Conservation (phyloP, 2,797 vertebrate genomes). For the Cryptoprocta ferox region DNA sequence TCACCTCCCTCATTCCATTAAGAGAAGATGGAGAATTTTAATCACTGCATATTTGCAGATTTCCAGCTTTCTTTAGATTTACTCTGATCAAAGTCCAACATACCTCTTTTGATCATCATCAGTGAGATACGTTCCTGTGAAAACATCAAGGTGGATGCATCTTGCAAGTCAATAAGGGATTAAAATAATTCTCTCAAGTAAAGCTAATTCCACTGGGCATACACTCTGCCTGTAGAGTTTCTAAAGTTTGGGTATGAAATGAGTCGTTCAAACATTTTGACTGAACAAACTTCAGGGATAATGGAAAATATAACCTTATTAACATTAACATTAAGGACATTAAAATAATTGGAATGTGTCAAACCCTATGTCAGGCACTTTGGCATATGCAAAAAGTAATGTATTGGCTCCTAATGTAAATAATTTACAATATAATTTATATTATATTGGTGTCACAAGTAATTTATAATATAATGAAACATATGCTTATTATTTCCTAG, state of each 20-base stretch:
- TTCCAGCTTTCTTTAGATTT: slow-evolving; percentile 59
- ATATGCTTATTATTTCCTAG: neutral
- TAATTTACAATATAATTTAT: neutral
- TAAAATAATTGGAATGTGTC: neutral
- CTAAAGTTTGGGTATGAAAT: slow-evolving; percentile 28
- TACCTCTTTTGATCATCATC: slow-evolving; percentile 74
- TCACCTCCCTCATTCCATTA: slow-evolving; percentile 18
- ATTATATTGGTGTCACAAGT: neutral
- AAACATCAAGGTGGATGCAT: slow-evolving; percentile 69
- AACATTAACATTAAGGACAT: neutral
- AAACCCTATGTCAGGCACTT: neutral
- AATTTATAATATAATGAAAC: neutral
- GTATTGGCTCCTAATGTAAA: neutral
- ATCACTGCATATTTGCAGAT: slow-evolving; percentile 54
- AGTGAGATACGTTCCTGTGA: slow-evolving; percentile 43
- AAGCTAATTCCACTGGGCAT: slow-evolving; percentile 50
- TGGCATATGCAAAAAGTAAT: neutral
- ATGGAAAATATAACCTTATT: slow-evolving; percentile 4
- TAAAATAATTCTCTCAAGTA: slow-evolving; percentile 56
- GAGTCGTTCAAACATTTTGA: slow-evolving; percentile 38
- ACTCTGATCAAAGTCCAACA: slow-evolving; percentile 69
- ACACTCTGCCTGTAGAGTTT: slow-evolving; percentile 18
- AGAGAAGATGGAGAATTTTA: slow-evolving; percentile 45
- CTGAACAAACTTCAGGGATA: slow-evolving; percentile 21
- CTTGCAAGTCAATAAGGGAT: slow-evolving; percentile 59